Base-by-base conservation (phyloP, 2,797 vertebrate genomes). In the Austrolebias charrua region DNA sequence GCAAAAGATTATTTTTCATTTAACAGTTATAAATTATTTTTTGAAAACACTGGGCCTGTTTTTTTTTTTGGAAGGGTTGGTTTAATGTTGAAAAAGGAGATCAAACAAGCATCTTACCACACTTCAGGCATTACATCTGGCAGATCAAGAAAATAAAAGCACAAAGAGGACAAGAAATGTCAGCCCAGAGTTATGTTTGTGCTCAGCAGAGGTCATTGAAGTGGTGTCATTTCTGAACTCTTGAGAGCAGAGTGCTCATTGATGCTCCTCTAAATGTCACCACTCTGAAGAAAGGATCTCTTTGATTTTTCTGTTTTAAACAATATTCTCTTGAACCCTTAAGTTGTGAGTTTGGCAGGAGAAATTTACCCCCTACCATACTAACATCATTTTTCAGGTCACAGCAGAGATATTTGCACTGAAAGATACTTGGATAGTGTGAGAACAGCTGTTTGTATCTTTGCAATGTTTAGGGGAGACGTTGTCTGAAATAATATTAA, bases 51-150 rank as follows among this genome's bases (percentile, higher is more conserved):
- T 57, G 47, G 24, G 31, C 18, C 28, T 35, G 43, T 12, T 40
- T 40, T 33, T 33, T 33, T 3, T 65, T 60, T 62, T 43, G 20
- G 1, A 4, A 31, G 14, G 29, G 7, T 6, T 19, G 29, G 60
- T 62, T 9, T 8, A 46, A 24, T 52, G 15, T 69, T 46, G 35
- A 48, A 65, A 73, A 78, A 67, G 2, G 45, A 54, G 61, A 18
- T 79, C 63, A 69, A 47, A 47, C 53, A 40, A 63, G 53, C 46
- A 76, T 50, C 46, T 19, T 75, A 63, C 71, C n/a, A 16, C 35
- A 85, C 85, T 86, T 74, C 55, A 45, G 81, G 82, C 79, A 56
- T 71, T 78, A 76, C 82, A 88, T 84, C 84, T 85, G 82, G 78
- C 52, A 74, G 61, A 84, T 88, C 63, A 70, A 66, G 60, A 66